Conservation (phyloP, 1,140 invertebrate species). For the Chrysopa pallens region DNA sequence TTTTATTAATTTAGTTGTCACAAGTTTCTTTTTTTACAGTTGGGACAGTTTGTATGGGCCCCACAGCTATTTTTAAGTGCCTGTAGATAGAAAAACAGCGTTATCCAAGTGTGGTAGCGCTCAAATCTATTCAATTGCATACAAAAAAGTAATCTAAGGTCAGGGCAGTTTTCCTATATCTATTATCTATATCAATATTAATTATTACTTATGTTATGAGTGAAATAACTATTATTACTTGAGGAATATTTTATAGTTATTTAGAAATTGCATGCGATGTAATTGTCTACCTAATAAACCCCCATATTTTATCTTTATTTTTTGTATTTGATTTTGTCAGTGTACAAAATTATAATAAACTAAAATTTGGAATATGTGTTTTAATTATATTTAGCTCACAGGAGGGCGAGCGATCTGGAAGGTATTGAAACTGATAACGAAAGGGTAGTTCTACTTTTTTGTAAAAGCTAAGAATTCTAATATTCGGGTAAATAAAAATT, state of each 20-base stretch:
- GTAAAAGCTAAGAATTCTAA: too few relatives aligned
- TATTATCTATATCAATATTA: slow-evolving; percentile 3
- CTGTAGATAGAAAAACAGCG: background rate
- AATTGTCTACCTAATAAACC: background rate
- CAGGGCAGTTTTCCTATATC: slow-evolving; percentile 9
- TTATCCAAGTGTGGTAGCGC: too few relatives aligned
- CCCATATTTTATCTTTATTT: background rate
- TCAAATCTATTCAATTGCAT: too few relatives aligned
- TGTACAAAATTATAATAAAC: background rate
- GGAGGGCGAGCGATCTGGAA: too few relatives aligned
- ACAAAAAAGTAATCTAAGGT: too few relatives aligned
- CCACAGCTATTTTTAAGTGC: background rate
- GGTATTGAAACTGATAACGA: too few relatives aligned
- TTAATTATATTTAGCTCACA: too few relatives aligned
- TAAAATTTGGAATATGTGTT: too few relatives aligned
- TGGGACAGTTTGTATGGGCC: background rate
- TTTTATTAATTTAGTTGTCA: too few relatives aligned
- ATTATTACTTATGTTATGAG: slow-evolving; percentile 2
- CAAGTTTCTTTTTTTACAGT: too few relatives aligned
- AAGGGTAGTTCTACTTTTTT: too few relatives aligned
- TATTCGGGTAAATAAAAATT: too few relatives aligned
- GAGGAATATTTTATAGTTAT: slow-evolving; percentile 9
- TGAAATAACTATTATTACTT: slow-evolving; percentile 1
- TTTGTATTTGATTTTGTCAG: background rate
- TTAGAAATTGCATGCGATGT: background rate